Conservation (phyloP, 30 jellyfish, hydroid and myxozoan genomes). For the Hydractinia echinata region DNA sequence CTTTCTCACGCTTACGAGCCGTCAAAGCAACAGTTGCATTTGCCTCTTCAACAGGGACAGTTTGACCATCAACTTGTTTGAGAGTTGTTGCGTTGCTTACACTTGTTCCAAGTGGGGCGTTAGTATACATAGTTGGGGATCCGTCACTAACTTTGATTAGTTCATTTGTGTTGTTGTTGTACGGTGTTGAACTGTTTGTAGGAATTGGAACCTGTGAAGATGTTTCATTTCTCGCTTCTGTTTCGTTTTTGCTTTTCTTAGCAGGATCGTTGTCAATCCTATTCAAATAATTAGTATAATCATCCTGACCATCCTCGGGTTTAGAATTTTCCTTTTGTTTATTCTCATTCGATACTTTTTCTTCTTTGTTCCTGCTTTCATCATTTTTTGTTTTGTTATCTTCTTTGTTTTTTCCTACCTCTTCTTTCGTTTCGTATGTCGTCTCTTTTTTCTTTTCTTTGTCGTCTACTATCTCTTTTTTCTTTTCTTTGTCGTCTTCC, state of each 20-base stretch:
- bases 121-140: slow-evolving; percentile 9
- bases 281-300: background rate
- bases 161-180: background rate
- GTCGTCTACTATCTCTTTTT: background rate
- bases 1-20: slow-evolving; percentile 3
- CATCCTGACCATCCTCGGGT: background rate
- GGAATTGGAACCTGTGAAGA: background rate
- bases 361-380: background rate
- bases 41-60: slow-evolving; percentile 18
- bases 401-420: too few species aligned
- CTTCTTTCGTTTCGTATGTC: background rate
- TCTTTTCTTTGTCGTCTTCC: background rate
- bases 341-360: background rate
- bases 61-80: background rate
- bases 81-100: slow-evolving; percentile 9
- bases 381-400: background rate
- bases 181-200: background rate
- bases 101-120: slow-evolving; percentile 20
- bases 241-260: background rate
- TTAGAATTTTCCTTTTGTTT: background rate
- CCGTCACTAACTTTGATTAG: background rate
- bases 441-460: background rate
- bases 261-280: background rate
- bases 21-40: background rate
- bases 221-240: background rate